Percentiles rank a stretch among this genome's conserved stretches.
Evolutionary conservation across 2,888 invertebrate species (phyloP).

Genomic region (Andrena bicolor): DNA sequence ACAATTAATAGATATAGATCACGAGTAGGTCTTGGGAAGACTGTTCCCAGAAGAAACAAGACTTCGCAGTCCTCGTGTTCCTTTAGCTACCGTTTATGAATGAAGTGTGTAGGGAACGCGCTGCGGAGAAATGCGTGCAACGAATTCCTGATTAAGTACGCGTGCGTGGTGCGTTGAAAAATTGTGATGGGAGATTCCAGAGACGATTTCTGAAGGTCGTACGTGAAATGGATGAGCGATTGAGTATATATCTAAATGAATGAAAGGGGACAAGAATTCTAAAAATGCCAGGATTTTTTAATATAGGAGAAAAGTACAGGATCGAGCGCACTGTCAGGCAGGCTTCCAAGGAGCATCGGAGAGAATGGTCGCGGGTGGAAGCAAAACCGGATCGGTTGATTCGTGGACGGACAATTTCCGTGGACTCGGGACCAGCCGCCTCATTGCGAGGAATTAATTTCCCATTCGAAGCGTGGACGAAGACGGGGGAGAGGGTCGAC

Average conservation of each 20-base stretch:
- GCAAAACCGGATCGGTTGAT: constrained; percentile 55
- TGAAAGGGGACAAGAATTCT: too few species aligned
- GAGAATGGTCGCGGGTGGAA: constrained; percentile 22
- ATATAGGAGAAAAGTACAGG: neutral
- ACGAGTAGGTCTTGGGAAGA: too few species aligned
- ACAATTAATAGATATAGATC: too few species aligned
- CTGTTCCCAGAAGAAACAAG: too few species aligned
- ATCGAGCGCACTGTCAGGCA: neutral
- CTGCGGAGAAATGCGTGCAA: constrained; percentile 28
- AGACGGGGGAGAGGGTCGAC: constrained; percentile 45
- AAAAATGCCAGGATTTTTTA: too few species aligned
- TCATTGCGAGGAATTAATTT: constrained; percentile 70
- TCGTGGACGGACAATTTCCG: constrained; percentile 60
- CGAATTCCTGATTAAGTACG: constrained; percentile 36
- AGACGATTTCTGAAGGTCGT: constrained; percentile 11
- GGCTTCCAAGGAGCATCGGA: neutral
- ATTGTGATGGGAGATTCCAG: constrained; percentile 39
- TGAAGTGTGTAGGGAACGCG: neutral
- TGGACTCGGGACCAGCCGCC: constrained; percentile 45
- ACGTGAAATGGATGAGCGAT: too few species aligned
- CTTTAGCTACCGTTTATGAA: neutral
- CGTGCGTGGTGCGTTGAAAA: constrained; percentile 30
- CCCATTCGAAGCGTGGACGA: constrained; percentile 51
- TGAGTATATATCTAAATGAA: too few species aligned
- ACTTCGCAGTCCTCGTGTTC: too few species aligned